A percentile compares a stretch with the other conserved stretches of the same genome.
Conservation (phyloP, 2,797 vertebrate species). For the Triplophysa bombifrons region DNA sequence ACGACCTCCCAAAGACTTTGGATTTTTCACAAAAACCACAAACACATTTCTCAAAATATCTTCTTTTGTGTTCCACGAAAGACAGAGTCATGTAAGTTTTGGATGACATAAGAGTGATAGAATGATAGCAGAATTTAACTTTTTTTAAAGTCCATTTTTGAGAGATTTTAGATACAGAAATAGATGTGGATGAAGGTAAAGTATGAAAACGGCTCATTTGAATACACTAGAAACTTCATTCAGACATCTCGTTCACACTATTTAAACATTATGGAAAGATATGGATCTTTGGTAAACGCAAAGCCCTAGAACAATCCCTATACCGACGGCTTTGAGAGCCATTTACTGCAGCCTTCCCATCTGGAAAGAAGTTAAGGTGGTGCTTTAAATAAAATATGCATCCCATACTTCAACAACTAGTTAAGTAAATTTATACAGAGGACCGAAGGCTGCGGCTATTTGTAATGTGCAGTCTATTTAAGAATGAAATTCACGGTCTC, state of each 20-base stretch:
- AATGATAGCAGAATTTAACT: no score
- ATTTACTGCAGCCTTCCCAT: conserved; percentile 35
- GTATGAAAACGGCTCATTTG: not conserved
- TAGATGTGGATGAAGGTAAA: not conserved
- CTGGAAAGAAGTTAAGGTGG: conserved; percentile 36
- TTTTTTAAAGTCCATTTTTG: no score
- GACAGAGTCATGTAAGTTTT: no score
- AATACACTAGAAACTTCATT: not conserved
- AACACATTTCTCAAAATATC: no score
- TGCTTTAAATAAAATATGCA: conserved; percentile 65
- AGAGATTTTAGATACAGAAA: no score
- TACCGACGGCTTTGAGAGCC: conserved; percentile 22
- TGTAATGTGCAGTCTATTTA: conserved; percentile 73
- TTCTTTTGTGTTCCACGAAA: no score
- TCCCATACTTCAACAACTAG: conserved; percentile 75
- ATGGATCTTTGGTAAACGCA: not conserved
- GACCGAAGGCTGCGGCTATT: conserved; percentile 69
- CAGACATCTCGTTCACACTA: not conserved
- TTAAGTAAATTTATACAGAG: conserved; percentile 75
- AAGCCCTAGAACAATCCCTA: conserved; percentile 12
- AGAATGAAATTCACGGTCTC: conserved; percentile 73
- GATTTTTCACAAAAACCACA: no score
- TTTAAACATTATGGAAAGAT: not conserved
- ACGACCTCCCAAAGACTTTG: no score
- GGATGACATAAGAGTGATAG: no score